A percentile compares a stretch with the other conserved stretches of the same genome.
These are phyloP conservation scores for Phoeniculus purpureus DNA, from an alignment of 2,797 vertebrate species.

Conservation along the genomic window DNA sequence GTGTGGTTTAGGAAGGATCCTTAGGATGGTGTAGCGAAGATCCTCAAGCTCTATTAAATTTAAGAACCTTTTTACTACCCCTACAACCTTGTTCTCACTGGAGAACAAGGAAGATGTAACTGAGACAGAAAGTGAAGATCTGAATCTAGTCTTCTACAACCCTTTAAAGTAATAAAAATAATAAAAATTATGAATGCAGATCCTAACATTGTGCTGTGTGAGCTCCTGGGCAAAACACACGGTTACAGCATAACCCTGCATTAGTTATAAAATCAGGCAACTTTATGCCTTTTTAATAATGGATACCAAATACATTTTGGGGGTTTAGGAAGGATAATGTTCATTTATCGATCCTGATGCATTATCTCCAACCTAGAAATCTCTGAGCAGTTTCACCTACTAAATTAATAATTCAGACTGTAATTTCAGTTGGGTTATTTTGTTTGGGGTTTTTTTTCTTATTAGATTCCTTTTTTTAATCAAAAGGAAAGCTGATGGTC, in stretches of 20 bases:
- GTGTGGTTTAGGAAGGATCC: background rate
- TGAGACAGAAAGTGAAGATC: background rate
- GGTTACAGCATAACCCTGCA: slow-evolving; percentile 64
- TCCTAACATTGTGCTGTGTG: background rate
- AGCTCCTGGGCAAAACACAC: slow-evolving; percentile 8
- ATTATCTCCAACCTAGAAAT: slow-evolving; percentile 76
- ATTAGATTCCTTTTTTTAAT: slow-evolving; percentile 63
- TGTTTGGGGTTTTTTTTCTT: slow-evolving; percentile 39
- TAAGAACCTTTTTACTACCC: background rate
- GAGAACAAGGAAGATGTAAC: background rate
- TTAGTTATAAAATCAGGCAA: slow-evolving; percentile 75
- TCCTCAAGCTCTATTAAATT: background rate
- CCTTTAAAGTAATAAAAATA: background rate
- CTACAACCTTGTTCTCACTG: background rate
- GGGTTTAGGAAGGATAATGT: slow-evolving; percentile 68
- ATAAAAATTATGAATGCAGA: background rate
- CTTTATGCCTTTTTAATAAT: slow-evolving; percentile 79
- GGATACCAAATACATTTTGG: slow-evolving; percentile 68
- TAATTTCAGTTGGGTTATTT: slow-evolving; percentile 60
- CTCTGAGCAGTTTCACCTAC: slow-evolving; percentile 77
- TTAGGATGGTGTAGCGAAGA: background rate
- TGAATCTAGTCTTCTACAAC: background rate
- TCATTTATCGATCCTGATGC: slow-evolving; percentile 78
- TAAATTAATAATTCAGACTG: slow-evolving; percentile 83
- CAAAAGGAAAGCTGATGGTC: slow-evolving; percentile 31